Conservation (phyloP, 2,797 vertebrate genomes). For the Bovichtus variegatus region DNA sequence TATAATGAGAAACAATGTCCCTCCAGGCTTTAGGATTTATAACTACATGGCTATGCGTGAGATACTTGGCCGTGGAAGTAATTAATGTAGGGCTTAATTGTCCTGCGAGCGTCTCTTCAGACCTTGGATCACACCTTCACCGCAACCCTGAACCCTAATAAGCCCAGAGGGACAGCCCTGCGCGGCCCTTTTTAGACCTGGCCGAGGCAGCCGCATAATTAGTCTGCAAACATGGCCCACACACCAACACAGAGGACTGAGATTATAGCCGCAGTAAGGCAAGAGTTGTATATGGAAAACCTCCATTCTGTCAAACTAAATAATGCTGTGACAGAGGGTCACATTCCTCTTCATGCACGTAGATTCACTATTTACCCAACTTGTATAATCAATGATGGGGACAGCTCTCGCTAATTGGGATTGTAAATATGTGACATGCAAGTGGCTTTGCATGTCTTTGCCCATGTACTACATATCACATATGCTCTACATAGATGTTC, state of each 20-base stretch:
- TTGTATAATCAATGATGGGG: background rate
- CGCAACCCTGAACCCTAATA: constrained; percentile 82
- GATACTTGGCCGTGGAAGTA: constrained; percentile 79
- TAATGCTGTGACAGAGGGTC: background rate
- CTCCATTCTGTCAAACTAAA: background rate
- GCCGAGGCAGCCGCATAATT: constrained; percentile 78
- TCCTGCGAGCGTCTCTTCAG: constrained; percentile 68
- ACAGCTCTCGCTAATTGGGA: background rate
- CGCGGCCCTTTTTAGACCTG: constrained; percentile 63
- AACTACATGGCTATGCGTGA: constrained; percentile 30
- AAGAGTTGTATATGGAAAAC: background rate
- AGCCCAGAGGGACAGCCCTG: constrained; percentile 81
- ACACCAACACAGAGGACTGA: background rate
- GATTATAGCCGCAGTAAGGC: background rate
- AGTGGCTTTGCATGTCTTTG: background rate
- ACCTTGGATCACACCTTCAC: constrained; percentile 69
- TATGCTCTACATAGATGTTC: background rate
- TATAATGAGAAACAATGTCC: constrained; percentile 40
- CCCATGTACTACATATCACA: background rate
- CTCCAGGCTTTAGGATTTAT: constrained; percentile 69
- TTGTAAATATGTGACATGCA: too few species aligned
- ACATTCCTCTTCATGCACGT: background rate
- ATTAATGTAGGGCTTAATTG: constrained; percentile 87
- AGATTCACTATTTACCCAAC: background rate
- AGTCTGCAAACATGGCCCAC: constrained; percentile 63